Evolutionary conservation across 2,113 vertebrate species (phyloP), one percentile per base, ranked within the genome.

Genomic region (Montifringilla adamsi): DNA sequence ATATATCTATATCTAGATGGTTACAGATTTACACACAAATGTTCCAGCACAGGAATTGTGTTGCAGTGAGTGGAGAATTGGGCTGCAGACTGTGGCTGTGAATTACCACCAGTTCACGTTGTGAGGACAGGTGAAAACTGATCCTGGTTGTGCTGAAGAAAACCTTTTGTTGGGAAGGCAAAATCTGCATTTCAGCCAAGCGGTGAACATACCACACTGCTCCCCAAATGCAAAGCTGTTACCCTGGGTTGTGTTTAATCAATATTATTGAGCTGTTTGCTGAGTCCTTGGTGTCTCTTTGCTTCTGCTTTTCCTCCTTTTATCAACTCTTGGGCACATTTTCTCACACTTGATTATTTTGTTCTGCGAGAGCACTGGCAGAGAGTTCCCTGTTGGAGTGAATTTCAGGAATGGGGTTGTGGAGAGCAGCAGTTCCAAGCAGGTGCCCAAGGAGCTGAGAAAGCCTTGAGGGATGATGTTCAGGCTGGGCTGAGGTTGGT

Each of bases 171-270:
- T 72, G 37, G 58, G 58, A 8, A 56, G 52, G 15, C 33, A 26
- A 91, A 68, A 72, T 12, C 35, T 53, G 46, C 56, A 26, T 28
- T 72, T 91, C 31, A 20, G 31, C 28, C 74, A 23, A 1, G 2
- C 37, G 2, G 7, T 1, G 21, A 58, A 5, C 56, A 15, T 7
- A 1, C 7, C 24, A 0, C 12, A 6, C 33, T 27, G 16, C 84
- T 77, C 53, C 64, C 83, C 53, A 50, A 62, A 89, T 11, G 15
- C 67, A 41, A 5, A n/a, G 59, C 8, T 49, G 31, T 50, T 46
- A 18, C 9, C 11, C 3, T 30, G 6, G 11, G 15, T 82, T 49
- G 43, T 74, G 68, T 58, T 84, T 17, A 9, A 59, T 94, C 46
- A 35, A 21, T 86, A 47, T 37, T 33, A 77, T 28, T 30, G 90